Evolutionary conservation across 2,888 invertebrate genomes (phyloP).

Genomic region (Troilus luridus): DNA sequence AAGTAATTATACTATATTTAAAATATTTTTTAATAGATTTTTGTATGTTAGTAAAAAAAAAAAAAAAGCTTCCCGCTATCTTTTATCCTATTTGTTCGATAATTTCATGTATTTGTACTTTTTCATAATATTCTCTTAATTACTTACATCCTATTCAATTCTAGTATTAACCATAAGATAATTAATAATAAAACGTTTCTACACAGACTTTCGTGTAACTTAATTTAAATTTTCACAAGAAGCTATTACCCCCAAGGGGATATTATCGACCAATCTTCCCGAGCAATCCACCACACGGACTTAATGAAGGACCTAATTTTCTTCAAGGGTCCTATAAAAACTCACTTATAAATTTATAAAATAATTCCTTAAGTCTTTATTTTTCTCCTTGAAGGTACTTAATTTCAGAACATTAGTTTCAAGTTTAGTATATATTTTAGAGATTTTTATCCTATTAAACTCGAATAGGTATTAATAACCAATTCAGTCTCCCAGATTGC

Average conservation of each 20-base stretch:
- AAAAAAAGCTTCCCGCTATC: too few relatives aligned
- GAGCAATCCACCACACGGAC: neutral
- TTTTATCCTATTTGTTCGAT: too few relatives aligned
- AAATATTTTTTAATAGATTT: too few relatives aligned
- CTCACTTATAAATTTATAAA: neutral
- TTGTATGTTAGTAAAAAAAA: too few relatives aligned
- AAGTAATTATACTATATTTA: too few relatives aligned
- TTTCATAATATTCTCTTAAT: too few relatives aligned
- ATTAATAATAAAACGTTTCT: too few relatives aligned
- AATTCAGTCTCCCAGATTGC: neutral
- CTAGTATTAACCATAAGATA: too few relatives aligned
- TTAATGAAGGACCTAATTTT: neutral
- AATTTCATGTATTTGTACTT: too few relatives aligned
- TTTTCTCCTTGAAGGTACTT: neutral
- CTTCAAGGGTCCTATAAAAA: slow-evolving; percentile 8
- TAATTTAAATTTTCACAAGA: neutral
- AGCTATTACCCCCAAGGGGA: too few relatives aligned
- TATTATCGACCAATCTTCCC: neutral
- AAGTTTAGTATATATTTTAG: neutral
- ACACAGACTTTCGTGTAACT: too few relatives aligned
- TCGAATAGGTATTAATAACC: neutral
- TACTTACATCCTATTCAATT: too few relatives aligned
- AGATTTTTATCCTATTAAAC: neutral
- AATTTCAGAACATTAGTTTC: slow-evolving; percentile 1
- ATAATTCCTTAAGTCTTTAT: neutral